Base-by-base conservation (phyloP, 2,888 invertebrate species). In the Clusia tigrina region DNA sequence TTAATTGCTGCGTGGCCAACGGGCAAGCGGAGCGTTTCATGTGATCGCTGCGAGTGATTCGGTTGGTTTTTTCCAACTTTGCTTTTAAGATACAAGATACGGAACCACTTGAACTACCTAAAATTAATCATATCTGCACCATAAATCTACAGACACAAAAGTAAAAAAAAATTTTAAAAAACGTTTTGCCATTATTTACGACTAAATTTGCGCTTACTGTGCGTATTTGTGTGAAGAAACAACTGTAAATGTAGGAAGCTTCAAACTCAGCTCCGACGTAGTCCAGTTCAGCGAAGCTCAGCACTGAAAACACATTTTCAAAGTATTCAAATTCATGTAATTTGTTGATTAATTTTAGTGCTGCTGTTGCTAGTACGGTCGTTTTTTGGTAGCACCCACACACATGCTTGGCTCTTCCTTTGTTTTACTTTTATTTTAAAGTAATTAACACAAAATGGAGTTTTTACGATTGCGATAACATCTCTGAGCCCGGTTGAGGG, bases 1-100 rank as follows among this genome's bases (percentile, higher is more conserved):
- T 61, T 64, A 64, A 64, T 60, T 64, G 64, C 54, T 52, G 42
- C 6, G n/a, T n/a, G 42, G 15, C 12, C 15, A 3, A 5, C 20
- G 2, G 48, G 22, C 20, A 9, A 12, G 12, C 32, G 42, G 12
- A 42, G 9, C n/a, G 42, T 15, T 48, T 20, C 42, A 42, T 42
- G 42, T 42, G 42, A 42, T 48, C 48, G 15, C 48, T 48, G 9
- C n/a, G n/a, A 6, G 9, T 42, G n/a, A 17, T n/a, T n/a, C 3
- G 42, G 3, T 6, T 42, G 3, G 3, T 42, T 42, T 6, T 42
- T n/a, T 12, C n/a, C n/a, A 3, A n/a, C n/a, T 42, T 42, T 42
- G n/a, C n/a, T 42, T 6, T 42, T 42, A 3, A 3, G 42, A 42
- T 6, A 42, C n/a, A 42, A 10, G n/a, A 42, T 10, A 42, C n/a